A percentile compares a stretch with the other conserved stretches of the same genome.
Conservation (phyloP, 2,113 vertebrate species). For the Falcunculus frontatus region DNA sequence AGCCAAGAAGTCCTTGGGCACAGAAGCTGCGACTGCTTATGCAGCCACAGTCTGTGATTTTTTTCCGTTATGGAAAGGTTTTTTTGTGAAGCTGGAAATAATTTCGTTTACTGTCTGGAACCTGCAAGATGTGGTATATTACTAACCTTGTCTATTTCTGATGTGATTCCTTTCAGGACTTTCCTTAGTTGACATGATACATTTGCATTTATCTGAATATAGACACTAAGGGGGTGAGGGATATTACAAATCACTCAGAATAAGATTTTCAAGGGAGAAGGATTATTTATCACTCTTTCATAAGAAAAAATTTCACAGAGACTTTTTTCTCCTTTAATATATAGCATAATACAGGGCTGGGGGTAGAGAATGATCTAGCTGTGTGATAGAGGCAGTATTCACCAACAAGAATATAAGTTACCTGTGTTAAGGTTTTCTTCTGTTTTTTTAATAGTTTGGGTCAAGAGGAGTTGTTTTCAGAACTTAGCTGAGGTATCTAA, state of each 20-base stretch:
- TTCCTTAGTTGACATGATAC: neutral
- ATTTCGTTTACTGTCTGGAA: neutral
- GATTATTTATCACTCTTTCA: neutral
- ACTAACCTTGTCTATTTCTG: neutral
- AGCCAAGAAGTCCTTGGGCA: neutral
- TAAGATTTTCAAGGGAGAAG: neutral
- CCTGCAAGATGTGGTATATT: neutral
- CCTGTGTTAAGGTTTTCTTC: neutral
- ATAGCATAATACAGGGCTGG: neutral
- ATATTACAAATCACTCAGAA: neutral
- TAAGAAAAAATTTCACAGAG: neutral
- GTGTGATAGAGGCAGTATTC: neutral
- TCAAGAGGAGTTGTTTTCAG: neutral
- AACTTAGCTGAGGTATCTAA: neutral
- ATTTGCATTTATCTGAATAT: neutral
- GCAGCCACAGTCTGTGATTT: neutral
- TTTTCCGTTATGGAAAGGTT: neutral
- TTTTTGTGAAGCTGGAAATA: neutral
- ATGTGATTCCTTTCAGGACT: neutral
- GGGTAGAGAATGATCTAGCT: neutral
- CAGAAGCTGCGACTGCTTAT: neutral
- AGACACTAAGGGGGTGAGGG: neutral
- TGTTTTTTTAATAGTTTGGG: neutral
- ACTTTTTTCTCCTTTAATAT: neutral
- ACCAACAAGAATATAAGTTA: neutral